Evolutionary conservation across 2,797 vertebrate genomes (phyloP), one percentile per base, ranked within the genome.

Genomic region (Neostethus bicornis): DNA sequence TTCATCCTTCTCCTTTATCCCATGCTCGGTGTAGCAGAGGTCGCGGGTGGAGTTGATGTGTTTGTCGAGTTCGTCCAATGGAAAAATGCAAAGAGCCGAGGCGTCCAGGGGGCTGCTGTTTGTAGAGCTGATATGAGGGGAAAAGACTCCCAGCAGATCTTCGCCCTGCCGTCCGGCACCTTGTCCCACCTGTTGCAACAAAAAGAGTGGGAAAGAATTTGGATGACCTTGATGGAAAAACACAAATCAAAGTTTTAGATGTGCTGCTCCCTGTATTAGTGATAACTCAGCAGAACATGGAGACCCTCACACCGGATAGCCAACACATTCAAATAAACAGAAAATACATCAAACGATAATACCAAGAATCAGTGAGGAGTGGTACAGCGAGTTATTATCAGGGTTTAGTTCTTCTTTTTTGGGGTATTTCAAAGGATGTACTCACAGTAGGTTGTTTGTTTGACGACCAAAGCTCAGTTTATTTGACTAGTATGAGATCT

Each of bases 11-110:
- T 93, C 91, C 23, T 92, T 88, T 0, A 86, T 76, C 2, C 96
- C 96, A 3, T 94, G 88, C 59, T 90, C 89, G 44, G 95, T 98
- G 83, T 99, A 99, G 84, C 96, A 99, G 53, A 94, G 89, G 50
- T 98, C 93, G 34, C 96, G 92, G 0, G 96, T 97, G 73, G 80
- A 85, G 76, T 97, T 92, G 26, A 96, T 95, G 35, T 93, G 88
- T 34, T 35, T 85, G 84, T 98, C 95, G 20, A 99, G 92, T 61
- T 94, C 87, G 1, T 96, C 93, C 91, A 99, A 88, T 0, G 91
- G 59, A 11, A 92, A 99, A 62, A 94, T 74, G 2, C 96, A 99
- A 63, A 99, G 91, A 0, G 94, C 95, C 0, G 96, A 98, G 61
- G 92, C 90, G 28, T 96, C 94, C 0, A 88, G 75, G 35, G 90